phyloP scores from a whole-genome alignment of 2,888 invertebrate species.

The Lissonota sp. region DNA sequence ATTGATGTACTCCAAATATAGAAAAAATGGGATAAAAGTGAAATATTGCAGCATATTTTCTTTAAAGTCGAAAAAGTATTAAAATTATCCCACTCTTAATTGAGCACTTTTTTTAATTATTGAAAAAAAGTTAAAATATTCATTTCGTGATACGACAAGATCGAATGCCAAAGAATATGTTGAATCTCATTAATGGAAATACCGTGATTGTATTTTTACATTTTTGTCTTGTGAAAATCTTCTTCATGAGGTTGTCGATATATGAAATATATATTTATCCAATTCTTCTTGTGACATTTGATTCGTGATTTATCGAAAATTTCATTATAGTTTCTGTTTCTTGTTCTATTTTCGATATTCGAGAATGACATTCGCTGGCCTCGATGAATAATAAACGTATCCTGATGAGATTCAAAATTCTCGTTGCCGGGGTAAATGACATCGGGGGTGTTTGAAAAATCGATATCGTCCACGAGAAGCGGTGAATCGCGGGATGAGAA shows the following conservation, averaged over 20 bases:
- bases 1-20: too few species aligned
- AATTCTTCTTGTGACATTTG: neutral
- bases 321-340: too few species aligned
- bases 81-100: neutral
- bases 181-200: neutral
- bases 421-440: conserved; percentile 44
- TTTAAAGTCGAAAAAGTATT: neutral
- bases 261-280: neutral
- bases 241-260: too few species aligned
- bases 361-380: neutral
- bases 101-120: neutral
- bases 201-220: too few species aligned
- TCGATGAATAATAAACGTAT: neutral
- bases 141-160: neutral
- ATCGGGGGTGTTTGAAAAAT: conserved; percentile 41
- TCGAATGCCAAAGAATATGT: neutral
- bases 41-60: neutral
- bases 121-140: conserved; percentile 4
- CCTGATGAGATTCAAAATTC: conserved; percentile 33
- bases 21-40: neutral
- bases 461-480: conserved; percentile 47
- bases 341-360: neutral
- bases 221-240: too few species aligned
- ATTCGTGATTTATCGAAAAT: neutral
- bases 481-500: conserved; percentile 35